phyloP scores from a whole-genome alignment of 2,797 vertebrate species.

The Gallinago stenura region DNA sequence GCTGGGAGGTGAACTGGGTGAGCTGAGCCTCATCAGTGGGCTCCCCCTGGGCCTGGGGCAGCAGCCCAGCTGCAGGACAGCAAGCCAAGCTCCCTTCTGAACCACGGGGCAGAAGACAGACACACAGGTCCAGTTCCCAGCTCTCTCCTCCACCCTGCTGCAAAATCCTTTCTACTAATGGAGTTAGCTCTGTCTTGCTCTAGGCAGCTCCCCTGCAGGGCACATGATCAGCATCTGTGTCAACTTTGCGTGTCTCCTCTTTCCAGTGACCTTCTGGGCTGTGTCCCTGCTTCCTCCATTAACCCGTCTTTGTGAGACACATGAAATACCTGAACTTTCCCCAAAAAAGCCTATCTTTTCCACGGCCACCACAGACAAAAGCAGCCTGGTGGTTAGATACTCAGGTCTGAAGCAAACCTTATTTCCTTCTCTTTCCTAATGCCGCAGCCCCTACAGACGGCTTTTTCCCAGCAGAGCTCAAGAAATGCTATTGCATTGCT shows the following conservation, averaged over 20 bases:
- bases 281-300: not conserved
- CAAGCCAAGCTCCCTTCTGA: not conserved
- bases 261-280: not conserved
- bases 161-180: not conserved
- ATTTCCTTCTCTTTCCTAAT: not conserved
- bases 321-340: not conserved
- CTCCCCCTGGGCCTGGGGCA: accelerated
- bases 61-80: not conserved
- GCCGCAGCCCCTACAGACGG: too few relatives aligned
- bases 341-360: not conserved
- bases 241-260: accelerated
- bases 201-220: not conserved
- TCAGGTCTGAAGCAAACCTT: not conserved
- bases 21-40: not conserved
- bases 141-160: not conserved
- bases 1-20: not conserved
- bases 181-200: not conserved
- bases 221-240: accelerated
- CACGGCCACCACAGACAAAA: not conserved
- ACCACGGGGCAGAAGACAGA: not conserved
- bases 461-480: not conserved
- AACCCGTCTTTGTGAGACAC: not conserved
- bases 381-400: not conserved
- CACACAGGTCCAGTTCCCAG: not conserved
- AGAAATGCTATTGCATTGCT: not conserved